Conservation (phyloP, 2,113 vertebrate species). For the Paratilapia polleni region DNA sequence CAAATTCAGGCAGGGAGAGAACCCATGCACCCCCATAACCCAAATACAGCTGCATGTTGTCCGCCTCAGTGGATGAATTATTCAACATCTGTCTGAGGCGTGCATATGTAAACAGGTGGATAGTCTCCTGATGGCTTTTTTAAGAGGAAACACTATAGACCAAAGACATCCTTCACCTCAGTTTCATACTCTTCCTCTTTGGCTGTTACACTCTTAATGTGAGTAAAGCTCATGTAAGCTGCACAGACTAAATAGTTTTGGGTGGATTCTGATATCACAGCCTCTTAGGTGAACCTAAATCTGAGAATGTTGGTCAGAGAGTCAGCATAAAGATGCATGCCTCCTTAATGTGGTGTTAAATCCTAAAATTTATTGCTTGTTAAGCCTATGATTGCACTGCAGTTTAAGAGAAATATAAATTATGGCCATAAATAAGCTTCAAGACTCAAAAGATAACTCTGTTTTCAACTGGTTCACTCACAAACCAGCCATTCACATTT, state of each 20-base stretch:
- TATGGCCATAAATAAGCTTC: neutral
- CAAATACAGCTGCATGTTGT: conserved; percentile 78
- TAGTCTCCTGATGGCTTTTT: conserved; percentile 58
- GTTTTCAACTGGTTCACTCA: conserved; percentile 6
- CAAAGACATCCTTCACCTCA: conserved; percentile 48
- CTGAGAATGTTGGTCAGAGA: conserved; percentile 22
- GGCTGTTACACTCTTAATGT: conserved; percentile 32
- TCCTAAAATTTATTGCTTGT: conserved; percentile 23
- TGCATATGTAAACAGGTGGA: conserved; percentile 76
- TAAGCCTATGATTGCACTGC: conserved; percentile 32
- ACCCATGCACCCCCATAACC: conserved; percentile 70
- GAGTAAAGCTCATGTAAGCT: conserved; percentile 45
- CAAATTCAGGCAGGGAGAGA: conserved; percentile 52
- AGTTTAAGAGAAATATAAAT: conserved; percentile 30
- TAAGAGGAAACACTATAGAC: conserved; percentile 42
- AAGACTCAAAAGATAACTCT: neutral
- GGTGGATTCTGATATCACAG: conserved; percentile 13
- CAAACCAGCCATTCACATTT: conserved; percentile 8
- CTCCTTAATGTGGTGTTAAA: conserved; percentile 37
- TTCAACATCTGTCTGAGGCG: conserved; percentile 77
- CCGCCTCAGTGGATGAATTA: conserved; percentile 74
- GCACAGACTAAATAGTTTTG: conserved; percentile 34
- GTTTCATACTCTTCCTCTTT: conserved; percentile 13
- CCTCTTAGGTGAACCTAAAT: conserved; percentile 49
- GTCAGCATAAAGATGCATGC: neutral